These are phyloP conservation scores for Aleadryas rufinucha DNA, from an alignment of 2,113 vertebrate species.

Conservation along the genomic window DNA sequence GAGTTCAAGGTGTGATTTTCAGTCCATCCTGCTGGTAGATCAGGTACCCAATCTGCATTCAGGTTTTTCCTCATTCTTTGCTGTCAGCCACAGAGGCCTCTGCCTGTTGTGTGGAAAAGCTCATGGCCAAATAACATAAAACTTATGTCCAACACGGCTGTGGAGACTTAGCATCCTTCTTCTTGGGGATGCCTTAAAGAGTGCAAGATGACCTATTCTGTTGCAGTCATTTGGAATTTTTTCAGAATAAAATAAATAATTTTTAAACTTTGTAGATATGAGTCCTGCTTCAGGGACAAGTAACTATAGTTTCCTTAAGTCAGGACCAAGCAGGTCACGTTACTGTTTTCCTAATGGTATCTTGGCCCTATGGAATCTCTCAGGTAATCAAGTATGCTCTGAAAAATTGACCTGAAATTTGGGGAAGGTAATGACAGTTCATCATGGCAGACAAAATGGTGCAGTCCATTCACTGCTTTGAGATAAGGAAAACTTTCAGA, in stretches of 20 bases:
- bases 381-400: background rate
- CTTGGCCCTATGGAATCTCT: background rate
- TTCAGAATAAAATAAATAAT: background rate
- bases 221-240: background rate
- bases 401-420: background rate
- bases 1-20: background rate
- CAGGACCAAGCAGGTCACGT: background rate
- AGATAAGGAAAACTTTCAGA: background rate
- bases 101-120: background rate
- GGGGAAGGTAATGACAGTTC: background rate
- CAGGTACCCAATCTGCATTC: background rate
- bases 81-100: background rate
- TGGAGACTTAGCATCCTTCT: background rate
- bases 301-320: background rate
- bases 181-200: background rate
- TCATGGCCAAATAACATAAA: background rate
- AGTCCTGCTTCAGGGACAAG: background rate
- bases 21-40: background rate
- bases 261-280: background rate
- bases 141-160: background rate
- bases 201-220: background rate
- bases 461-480: background rate
- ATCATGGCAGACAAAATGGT: background rate
- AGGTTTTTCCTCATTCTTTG: background rate
- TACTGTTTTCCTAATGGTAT: background rate